phyloP scores from a whole-genome alignment of 1,140 invertebrate genomes.

The Neotoxoptera formosana region DNA sequence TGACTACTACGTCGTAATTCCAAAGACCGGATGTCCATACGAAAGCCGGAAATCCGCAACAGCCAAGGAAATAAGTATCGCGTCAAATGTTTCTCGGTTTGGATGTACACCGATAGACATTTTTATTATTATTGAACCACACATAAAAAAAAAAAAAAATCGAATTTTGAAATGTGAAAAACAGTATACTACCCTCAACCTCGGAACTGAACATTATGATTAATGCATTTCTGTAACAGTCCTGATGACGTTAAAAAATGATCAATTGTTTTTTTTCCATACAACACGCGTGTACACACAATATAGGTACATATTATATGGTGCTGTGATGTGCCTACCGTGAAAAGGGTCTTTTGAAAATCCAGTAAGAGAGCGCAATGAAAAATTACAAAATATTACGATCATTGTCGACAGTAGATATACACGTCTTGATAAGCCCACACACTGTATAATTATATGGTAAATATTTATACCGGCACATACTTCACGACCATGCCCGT shows the following conservation, averaged over 20 bases:
- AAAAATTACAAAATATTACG: conserved; percentile 30
- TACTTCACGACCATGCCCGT: not conserved
- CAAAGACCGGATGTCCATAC: not conserved
- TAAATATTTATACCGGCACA: not conserved
- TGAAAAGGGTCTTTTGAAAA: not conserved
- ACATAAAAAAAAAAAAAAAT: not conserved
- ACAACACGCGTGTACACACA: not conserved
- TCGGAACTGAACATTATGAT: not conserved
- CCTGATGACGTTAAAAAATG: conserved; percentile 6
- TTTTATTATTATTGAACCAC: conserved; percentile 7
- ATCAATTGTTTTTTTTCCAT: not conserved
- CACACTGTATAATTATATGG: not conserved
- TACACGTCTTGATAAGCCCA: not conserved
- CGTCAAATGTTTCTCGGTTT: not conserved
- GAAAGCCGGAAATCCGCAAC: not conserved
- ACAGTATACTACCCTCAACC: not conserved
- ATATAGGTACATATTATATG: not conserved
- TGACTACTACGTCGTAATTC: not conserved
- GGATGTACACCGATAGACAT: not conserved
- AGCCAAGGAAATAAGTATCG: not conserved
- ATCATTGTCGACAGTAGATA: not conserved
- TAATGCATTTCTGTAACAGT: not conserved
- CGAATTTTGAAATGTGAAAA: not conserved
- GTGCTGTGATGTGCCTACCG: not conserved
- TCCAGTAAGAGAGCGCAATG: not conserved